phyloP scores from a whole-genome alignment of 2,113 vertebrate genomes.

The Pelusios castaneus region DNA sequence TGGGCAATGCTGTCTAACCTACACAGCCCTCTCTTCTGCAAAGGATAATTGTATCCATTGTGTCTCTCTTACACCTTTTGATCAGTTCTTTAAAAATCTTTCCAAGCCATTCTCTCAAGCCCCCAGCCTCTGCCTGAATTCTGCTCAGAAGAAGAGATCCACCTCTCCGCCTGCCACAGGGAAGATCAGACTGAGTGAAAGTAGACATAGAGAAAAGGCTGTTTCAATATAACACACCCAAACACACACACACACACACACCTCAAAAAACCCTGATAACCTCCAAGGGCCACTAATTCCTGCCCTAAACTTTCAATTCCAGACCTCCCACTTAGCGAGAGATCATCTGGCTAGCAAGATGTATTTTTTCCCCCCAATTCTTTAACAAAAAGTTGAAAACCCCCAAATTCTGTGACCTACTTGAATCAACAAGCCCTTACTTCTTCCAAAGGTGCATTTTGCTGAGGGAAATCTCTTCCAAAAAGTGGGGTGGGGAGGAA shows the following conservation, averaged over 20 bases:
- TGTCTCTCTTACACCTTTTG: rapidly evolving
- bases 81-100: constrained; percentile 8
- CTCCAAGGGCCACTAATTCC: constrained; percentile 59
- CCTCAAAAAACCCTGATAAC: constrained; percentile 64
- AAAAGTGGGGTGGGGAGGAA: constrained; percentile 56
- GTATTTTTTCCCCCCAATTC: background rate
- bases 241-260: constrained; percentile 13
- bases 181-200: constrained; percentile 66
- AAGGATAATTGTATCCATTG: constrained; percentile 27
- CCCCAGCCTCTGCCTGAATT: background rate
- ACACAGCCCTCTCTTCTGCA: constrained; percentile 61
- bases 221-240: constrained; percentile 48
- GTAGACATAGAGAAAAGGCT: constrained; percentile 67
- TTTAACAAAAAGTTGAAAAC: constrained; percentile 26
- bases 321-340: background rate
- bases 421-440: constrained; percentile 63
- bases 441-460: constrained; percentile 72
- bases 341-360: background rate
- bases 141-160: constrained; percentile 48
- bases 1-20: constrained; percentile 62
- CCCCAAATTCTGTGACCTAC: constrained; percentile 46
- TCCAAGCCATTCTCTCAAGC: constrained; percentile 22
- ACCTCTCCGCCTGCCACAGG: constrained; percentile 40
- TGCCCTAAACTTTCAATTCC: constrained; percentile 24
- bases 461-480: constrained; percentile 67